A percentile compares a stretch with the other conserved stretches of the same genome.
phyloP scores from a whole-genome alignment of 2,888 invertebrate species.

The Dasysyrphus albostriatus region DNA sequence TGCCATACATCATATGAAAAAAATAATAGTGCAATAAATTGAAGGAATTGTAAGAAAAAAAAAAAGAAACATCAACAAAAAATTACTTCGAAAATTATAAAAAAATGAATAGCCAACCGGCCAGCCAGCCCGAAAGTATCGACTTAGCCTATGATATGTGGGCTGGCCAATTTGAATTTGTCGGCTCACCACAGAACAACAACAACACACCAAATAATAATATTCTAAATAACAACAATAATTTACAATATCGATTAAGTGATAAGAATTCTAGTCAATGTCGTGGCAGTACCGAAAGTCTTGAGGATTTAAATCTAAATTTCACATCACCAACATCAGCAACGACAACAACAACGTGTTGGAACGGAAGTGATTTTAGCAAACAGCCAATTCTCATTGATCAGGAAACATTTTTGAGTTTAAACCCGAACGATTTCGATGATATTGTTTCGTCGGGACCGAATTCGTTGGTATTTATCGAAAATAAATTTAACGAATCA shows the following conservation, averaged over 20 bases:
- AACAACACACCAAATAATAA: slow-evolving; percentile 55
- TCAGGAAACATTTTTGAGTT: slow-evolving; percentile 83
- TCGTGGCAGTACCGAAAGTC: slow-evolving; percentile 80
- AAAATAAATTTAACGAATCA: slow-evolving; percentile 80
- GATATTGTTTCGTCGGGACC: slow-evolving; percentile 80
- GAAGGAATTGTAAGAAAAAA: slow-evolving; percentile 21
- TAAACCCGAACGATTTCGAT: slow-evolving; percentile 84
- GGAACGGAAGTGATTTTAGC: slow-evolving; percentile 77
- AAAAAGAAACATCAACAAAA: slow-evolving; percentile 21
- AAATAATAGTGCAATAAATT: not conserved
- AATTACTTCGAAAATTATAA: slow-evolving; percentile 59
- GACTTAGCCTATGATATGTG: slow-evolving; percentile 94
- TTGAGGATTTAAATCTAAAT: slow-evolving; percentile 83
- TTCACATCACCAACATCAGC: slow-evolving; percentile 78
- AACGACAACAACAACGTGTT: not conserved
- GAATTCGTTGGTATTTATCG: slow-evolving; percentile 82
- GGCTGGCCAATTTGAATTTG: slow-evolving; percentile 95
- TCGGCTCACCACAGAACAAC: slow-evolving; percentile 85
- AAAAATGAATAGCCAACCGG: slow-evolving; percentile 83
- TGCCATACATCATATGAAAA: slow-evolving; percentile 43
- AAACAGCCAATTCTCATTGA: slow-evolving; percentile 82
- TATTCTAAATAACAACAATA: slow-evolving; percentile 63
- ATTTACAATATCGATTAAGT: slow-evolving; percentile 78
- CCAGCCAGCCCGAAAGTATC: slow-evolving; percentile 85
- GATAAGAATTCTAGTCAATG: slow-evolving; percentile 80